phyloP scores from a whole-genome alignment of 2,888 invertebrate genomes.

The Theretra japonica region DNA sequence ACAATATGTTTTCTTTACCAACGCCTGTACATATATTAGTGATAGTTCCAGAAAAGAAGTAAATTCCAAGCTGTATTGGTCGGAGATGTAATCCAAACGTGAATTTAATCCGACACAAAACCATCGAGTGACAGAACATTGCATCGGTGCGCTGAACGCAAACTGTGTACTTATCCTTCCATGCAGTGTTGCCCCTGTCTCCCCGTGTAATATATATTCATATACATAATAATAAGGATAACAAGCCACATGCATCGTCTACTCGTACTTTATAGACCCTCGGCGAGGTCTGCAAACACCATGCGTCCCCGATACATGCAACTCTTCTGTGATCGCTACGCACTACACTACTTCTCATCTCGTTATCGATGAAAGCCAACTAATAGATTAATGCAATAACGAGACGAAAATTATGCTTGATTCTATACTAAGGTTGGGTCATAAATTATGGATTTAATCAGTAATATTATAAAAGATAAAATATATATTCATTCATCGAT shows the following conservation, averaged over 20 bases:
- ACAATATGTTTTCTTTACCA: neutral
- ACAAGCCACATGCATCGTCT: constrained; percentile 23
- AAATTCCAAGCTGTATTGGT: constrained; percentile 13
- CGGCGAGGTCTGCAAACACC: neutral
- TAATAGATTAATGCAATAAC: neutral
- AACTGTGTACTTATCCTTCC: constrained; percentile 19
- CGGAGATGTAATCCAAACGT: constrained; percentile 5
- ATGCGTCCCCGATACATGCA: constrained; percentile 20
- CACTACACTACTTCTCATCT: neutral
- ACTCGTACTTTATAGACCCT: neutral
- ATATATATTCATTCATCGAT: neutral
- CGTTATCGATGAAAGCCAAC: neutral
- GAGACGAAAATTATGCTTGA: neutral
- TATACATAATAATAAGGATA: constrained; percentile 27
- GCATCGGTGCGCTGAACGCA: constrained; percentile 12
- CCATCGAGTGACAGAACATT: constrained; percentile 7
- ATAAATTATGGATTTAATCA: neutral
- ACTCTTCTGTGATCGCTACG: neutral
- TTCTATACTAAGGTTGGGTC: neutral
- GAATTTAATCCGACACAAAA: constrained; percentile 13
- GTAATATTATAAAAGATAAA: neutral
- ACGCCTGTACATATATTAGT: constrained; percentile 4
- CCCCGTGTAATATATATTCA: constrained; percentile 25
- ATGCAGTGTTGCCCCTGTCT: constrained; percentile 17
- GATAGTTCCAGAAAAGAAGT: constrained; percentile 18